Base-by-base conservation (phyloP, 2,797 vertebrate species). In the Pelodytes ibericus region DNA sequence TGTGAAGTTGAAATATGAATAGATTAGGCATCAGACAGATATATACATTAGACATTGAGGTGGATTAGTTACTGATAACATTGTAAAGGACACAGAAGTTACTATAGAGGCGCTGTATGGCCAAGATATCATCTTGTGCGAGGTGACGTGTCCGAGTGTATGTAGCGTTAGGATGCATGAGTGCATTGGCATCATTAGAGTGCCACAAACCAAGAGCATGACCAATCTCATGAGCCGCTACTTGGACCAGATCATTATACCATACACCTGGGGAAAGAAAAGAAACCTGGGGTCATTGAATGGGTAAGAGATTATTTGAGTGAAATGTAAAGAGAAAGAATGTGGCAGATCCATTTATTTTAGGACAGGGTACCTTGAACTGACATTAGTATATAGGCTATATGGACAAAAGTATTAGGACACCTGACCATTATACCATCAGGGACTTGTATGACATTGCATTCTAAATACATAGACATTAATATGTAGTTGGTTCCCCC, bases 141-240 rank as follows among this genome's bases (percentile, higher is more conserved):
- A 94, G 80, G 80, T 86, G 87, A 70, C 93, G 87, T 81, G 93
- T 93, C 3, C 93, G 89, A 0, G 93, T 94, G 85, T 90, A 91
- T 0, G 94, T 95, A 83, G 93, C 93, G 7, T 94, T 94, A 41
- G 94, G 93, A 64, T 94, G 93, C 94, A 95, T 94, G 60, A 95
- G 85, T 4, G 93, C 90, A 47, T 80, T 67, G 0, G 88, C 87
- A 62, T 94, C 88, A 70, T 82, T 84, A 72, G 92, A 94, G 84
- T 95, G 93, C 93, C 93, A 94, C 63, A 94, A 84, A 0, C 94
- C 94, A 16, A 95, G 88, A 15, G 92, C 93, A 6, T 95, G 94
- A 3, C 93, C 94, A 1, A 94, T 92, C 84, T 95, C 93, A 57
- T 94, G 94, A 15, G 93, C 94, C 0, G 93, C 93, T 2, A 95